phyloP scores from a whole-genome alignment of 2,113 vertebrate species.

The Pteropus alecto region DNA sequence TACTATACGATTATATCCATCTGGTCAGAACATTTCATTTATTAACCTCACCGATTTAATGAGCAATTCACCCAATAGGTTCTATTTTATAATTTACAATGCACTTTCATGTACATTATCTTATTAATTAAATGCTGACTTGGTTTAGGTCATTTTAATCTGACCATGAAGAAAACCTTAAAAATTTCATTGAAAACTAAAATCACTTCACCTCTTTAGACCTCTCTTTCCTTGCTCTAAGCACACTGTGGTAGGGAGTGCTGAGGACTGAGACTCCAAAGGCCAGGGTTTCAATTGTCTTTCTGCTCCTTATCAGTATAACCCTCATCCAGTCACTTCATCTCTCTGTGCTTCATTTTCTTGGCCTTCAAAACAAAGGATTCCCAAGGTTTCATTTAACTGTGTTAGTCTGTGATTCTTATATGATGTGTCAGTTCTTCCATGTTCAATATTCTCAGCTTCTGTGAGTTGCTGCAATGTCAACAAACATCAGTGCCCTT shows the following conservation, averaged over 20 bases:
- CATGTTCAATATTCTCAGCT: not conserved
- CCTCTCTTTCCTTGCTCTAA: not conserved
- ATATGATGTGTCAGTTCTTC: not conserved
- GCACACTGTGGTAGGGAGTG: not conserved
- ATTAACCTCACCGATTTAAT: conserved; percentile 8
- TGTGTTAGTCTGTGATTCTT: not conserved
- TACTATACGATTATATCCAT: not conserved
- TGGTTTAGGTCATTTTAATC: conserved; percentile 26
- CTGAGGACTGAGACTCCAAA: not conserved
- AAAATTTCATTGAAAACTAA: not conserved
- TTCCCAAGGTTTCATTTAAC: not conserved
- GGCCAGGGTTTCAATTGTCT: not conserved
- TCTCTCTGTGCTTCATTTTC: not conserved
- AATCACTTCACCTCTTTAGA: not conserved
- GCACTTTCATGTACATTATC: not conserved
- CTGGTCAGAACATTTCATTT: not conserved
- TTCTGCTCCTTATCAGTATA: not conserved
- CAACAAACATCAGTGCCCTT: not conserved
- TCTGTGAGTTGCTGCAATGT: not conserved
- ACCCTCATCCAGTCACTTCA: not conserved
- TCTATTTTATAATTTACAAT: not conserved
- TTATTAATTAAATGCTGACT: not conserved
- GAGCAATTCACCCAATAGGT: not conserved
- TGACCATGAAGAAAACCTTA: not conserved
- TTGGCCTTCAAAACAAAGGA: not conserved